Conservation (phyloP, 2,113 vertebrate genomes). For the Canis aureus region DNA sequence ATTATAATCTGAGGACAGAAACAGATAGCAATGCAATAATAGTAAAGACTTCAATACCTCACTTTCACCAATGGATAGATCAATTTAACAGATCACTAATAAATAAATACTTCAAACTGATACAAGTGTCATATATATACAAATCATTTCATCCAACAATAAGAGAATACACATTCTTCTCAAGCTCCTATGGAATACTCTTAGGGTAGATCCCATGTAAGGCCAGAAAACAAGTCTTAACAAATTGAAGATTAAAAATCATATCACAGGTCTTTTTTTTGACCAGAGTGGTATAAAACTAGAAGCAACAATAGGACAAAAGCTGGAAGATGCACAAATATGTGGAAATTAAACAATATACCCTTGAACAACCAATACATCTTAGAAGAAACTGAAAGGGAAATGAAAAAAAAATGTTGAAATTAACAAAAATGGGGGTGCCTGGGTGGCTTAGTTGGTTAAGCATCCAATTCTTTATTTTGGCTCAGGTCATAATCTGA, state of each 20-base stretch:
- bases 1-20: background rate
- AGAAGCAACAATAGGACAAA: background rate
- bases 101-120: background rate
- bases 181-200: background rate
- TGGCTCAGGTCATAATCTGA: background rate
- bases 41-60: background rate
- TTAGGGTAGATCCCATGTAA: background rate
- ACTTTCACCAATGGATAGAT: background rate
- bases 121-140: background rate
- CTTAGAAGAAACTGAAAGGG: background rate
- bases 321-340: background rate
- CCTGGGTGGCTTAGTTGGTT: background rate
- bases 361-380: background rate
- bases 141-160: background rate
- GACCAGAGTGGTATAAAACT: background rate
- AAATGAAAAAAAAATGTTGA: background rate
- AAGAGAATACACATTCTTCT: background rate
- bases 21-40: background rate
- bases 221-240: background rate
- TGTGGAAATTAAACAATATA: background rate
- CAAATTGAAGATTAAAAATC: background rate
- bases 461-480: background rate
- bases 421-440: background rate
- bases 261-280: background rate
- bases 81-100: background rate